Conservation (phyloP, 2,113 vertebrate genomes). For the Scartelaos histophorus region DNA sequence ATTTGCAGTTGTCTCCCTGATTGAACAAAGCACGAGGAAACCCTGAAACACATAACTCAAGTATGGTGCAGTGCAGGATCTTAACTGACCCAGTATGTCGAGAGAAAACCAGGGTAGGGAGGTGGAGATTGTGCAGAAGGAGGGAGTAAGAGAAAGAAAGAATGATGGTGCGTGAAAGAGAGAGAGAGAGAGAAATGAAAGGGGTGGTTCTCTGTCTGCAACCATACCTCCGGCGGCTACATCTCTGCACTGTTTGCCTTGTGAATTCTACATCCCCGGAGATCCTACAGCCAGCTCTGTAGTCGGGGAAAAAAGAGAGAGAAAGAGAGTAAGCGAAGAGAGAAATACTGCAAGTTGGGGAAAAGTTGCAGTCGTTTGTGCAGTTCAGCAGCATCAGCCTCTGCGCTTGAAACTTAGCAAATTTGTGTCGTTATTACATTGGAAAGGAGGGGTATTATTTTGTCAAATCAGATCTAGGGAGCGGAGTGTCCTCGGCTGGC, state of each 20-base stretch:
- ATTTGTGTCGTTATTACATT: conserved; percentile 47
- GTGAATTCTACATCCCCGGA: conserved; percentile 56
- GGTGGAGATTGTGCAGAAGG: neutral
- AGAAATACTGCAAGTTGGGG: conserved; percentile 57
- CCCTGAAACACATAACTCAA: conserved; percentile 48
- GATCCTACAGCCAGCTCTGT: conserved; percentile 49
- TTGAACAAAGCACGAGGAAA: too few species aligned
- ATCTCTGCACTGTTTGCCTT: conserved; percentile 63
- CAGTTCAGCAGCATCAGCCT: conserved; percentile 56
- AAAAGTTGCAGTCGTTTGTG: conserved; percentile 55
- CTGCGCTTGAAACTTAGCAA: conserved; percentile 43
- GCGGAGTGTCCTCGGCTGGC: conserved; percentile 45
- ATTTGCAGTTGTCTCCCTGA: neutral
- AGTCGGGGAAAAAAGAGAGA: conserved; percentile 17
- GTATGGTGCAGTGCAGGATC: conserved; percentile 68
- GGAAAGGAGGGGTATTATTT: conserved; percentile 24
- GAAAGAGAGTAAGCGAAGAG: neutral
- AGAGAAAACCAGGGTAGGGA: conserved; percentile 23
- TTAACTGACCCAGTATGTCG: conserved; percentile 58
- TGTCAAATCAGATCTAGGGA: conserved; percentile 51
- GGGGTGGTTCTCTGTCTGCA: conserved; percentile 44
- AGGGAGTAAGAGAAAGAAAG: conserved; percentile 4
- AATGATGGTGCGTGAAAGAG: neutral
- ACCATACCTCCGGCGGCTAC: conserved; percentile 45
- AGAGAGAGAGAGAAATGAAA: conserved; percentile 11